Base-by-base conservation (phyloP, 2,113 vertebrate genomes). In the Paradisaea rubra region DNA sequence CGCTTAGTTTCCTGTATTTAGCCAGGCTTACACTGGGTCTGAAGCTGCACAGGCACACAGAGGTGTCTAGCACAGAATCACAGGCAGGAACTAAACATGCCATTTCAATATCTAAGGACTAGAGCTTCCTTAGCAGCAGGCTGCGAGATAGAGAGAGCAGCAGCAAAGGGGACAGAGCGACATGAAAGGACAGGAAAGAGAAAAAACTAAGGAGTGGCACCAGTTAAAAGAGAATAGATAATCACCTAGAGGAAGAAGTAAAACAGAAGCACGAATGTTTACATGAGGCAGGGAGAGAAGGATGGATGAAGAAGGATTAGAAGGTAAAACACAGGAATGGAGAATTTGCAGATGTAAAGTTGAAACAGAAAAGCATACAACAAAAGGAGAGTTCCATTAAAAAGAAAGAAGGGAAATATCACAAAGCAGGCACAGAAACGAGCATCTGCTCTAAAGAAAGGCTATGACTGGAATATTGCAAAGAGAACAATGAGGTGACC, bases 41-140 rank as follows among this genome's bases (percentile, higher is more conserved):
- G 68, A 70, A 81, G 63, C 50, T 35, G 33, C 79, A 77, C 76
- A 82, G 74, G 47, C 60, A 27, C 24, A 68, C 64, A 53, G 57
- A 82, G 54, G n/a, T 61, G 77, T 81, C 86, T 47, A 77, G 64
- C 68, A 82, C 63, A 73, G 83, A 84, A 91, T 76, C 25, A 2
- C 85, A 91, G 71, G 79, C 70, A 91, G 79, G 82, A 89, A 37
- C 79, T 80, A 80, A 87, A 88, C 41, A 33, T 81, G 76, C 81
- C 39, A 95, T 97, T 97, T 94, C 96, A 95, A 93, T 80, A 95
- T 80, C 93, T 94, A 56, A 95, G 74, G 68, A 83, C 52, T 83
- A 49, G 54, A 1, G 9, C 68, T 92, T 90, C 91, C 83, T 60
- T 56, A 86, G 59, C 88, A 73, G 91, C 68, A 90, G 80, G 61